Evolutionary conservation across 1,140 invertebrate species (phyloP).

Genomic region (Papilio glaucus): DNA sequence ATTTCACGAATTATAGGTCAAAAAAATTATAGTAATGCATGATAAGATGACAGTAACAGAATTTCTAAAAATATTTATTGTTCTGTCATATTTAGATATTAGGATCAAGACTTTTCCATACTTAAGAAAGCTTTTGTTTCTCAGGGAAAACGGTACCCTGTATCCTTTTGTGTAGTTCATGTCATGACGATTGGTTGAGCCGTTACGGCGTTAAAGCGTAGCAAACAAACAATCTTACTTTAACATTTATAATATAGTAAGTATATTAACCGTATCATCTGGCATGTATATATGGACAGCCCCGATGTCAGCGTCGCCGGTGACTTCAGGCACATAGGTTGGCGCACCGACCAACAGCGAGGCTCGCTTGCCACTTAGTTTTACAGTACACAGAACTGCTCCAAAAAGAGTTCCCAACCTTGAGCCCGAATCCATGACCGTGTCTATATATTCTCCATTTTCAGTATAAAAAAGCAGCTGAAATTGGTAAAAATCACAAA

Average conservation of each 20-base stretch:
- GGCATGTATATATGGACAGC: slow-evolving; percentile 59
- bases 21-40: no score
- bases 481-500: slow-evolving; percentile 27
- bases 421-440: slow-evolving; percentile 39
- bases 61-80: no score
- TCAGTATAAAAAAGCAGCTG: slow-evolving; percentile 48
- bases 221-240: neutral
- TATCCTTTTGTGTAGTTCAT: no score
- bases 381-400: slow-evolving; percentile 45
- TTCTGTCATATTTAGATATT: no score
- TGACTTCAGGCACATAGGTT: slow-evolving; percentile 39
- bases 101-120: no score
- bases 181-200: no score
- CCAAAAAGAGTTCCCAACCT: slow-evolving; percentile 56
- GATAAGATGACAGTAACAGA: no score
- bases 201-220: neutral
- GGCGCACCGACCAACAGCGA: slow-evolving; percentile 64
- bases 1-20: no score
- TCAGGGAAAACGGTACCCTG: no score
- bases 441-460: slow-evolving; percentile 9
- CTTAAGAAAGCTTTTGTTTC: no score
- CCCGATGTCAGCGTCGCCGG: slow-evolving; percentile 47
- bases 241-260: neutral
- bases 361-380: slow-evolving; percentile 36
- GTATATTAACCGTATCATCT: slow-evolving; percentile 40